Percentiles rank a stretch among this genome's conserved stretches.
phyloP scores from a whole-genome alignment of 2,113 vertebrate genomes.

The Ramphastos sulfuratus region DNA sequence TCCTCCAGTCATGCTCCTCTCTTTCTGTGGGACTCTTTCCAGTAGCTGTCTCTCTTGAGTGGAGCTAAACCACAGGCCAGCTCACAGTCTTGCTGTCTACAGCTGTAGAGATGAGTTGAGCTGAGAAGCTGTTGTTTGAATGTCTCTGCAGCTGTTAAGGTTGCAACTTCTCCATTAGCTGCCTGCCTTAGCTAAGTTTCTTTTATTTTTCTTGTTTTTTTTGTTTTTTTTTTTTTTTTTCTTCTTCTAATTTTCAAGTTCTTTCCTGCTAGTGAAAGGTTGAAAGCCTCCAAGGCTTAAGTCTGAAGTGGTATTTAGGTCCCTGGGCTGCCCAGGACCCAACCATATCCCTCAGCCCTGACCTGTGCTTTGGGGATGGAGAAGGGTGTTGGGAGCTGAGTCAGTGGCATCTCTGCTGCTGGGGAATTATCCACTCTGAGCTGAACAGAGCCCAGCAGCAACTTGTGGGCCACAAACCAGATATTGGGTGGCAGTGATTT shows the following conservation, averaged over 20 bases:
- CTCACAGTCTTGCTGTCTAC: background rate
- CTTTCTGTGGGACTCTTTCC: too few species aligned
- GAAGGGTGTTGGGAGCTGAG: background rate
- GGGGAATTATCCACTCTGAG: background rate
- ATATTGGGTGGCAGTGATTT: conserved; percentile 32
- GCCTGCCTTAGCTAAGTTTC: background rate
- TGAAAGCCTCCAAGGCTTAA: background rate
- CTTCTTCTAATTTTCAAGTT: background rate
- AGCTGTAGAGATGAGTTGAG: background rate
- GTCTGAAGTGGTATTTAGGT: background rate
- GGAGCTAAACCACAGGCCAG: conserved; percentile 16
- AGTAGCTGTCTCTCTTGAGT: too few species aligned
- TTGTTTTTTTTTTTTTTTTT: background rate
- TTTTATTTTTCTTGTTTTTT: background rate
- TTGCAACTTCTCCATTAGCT: conserved; percentile 30
- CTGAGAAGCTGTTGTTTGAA: background rate
- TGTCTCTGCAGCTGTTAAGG: background rate
- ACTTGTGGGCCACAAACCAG: background rate
- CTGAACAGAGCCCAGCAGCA: background rate
- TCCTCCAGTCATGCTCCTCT: too few species aligned
- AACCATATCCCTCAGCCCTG: background rate
- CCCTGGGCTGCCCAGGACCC: background rate
- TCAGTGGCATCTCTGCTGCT: background rate
- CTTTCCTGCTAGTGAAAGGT: background rate
- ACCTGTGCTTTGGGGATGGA: rapidly evolving